These are phyloP conservation scores for Anas platyrhynchos DNA, from an alignment of 2,113 vertebrate genomes.

Conservation along the genomic window DNA sequence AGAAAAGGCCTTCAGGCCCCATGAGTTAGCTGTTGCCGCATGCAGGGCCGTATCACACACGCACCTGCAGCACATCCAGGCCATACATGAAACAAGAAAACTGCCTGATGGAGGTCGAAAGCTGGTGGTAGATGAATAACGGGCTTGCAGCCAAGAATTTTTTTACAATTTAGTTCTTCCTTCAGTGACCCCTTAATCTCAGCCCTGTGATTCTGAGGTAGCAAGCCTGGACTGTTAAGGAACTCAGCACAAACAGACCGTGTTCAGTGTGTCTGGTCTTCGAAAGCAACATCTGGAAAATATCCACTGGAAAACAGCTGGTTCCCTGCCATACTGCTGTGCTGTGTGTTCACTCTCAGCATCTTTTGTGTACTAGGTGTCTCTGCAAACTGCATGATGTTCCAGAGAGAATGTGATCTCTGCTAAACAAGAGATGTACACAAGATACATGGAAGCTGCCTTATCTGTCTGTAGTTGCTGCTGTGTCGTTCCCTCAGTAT, in stretches of 20 bases:
- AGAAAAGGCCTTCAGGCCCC: neutral
- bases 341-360: neutral
- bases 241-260: neutral
- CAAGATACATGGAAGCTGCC: neutral
- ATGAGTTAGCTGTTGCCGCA: neutral
- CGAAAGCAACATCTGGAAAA: neutral
- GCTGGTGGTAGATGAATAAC: neutral
- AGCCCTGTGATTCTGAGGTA: accelerated
- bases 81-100: neutral
- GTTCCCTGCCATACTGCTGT: neutral
- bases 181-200: neutral
- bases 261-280: neutral
- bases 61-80: neutral
- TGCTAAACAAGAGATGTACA: neutral
- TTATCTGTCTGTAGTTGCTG: neutral
- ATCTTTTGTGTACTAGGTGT: neutral
- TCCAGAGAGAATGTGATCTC: neutral
- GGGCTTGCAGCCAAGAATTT: neutral
- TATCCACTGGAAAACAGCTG: neutral
- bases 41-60: neutral
- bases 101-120: neutral
- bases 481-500: neutral
- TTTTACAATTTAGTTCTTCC: neutral
- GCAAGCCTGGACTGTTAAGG: neutral
- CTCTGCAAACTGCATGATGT: neutral